Percentiles rank a stretch among this genome's conserved stretches.
These are phyloP conservation scores for Oxyruncus cristatus DNA, from an alignment of 2,113 vertebrate species.

Conservation along the genomic window DNA sequence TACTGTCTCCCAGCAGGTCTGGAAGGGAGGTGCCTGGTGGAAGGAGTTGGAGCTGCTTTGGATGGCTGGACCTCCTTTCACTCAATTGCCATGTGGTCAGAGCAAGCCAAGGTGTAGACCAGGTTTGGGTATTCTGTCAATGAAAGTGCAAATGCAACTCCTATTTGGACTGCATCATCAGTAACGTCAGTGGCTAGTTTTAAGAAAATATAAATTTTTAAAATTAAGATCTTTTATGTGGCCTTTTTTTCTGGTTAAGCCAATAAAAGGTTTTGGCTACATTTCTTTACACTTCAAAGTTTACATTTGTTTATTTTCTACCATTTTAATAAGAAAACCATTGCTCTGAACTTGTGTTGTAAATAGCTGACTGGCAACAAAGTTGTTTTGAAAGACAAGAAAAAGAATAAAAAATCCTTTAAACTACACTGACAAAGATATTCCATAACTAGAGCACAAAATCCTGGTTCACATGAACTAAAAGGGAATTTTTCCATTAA, in stretches of 20 bases:
- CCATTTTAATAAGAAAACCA: not conserved
- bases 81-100: rapidly evolving
- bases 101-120: not conserved
- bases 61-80: not conserved
- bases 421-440: not conserved
- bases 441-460: not conserved
- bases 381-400: not conserved
- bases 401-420: not conserved
- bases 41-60: not conserved
- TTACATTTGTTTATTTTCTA: not conserved
- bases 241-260: not conserved
- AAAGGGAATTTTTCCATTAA: not conserved
- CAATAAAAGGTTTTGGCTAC: not conserved
- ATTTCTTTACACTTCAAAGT: not conserved
- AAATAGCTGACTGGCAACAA: not conserved
- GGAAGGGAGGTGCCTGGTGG: not conserved
- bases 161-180: not conserved
- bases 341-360: not conserved
- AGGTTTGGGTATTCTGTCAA: not conserved
- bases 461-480: not conserved
- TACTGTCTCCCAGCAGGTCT: not conserved
- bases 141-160: not conserved
- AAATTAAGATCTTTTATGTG: not conserved
- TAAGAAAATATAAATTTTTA: rapidly evolving
- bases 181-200: not conserved